Conservation (phyloP, 2,888 invertebrate species). For the Bugulina stolonifera region DNA sequence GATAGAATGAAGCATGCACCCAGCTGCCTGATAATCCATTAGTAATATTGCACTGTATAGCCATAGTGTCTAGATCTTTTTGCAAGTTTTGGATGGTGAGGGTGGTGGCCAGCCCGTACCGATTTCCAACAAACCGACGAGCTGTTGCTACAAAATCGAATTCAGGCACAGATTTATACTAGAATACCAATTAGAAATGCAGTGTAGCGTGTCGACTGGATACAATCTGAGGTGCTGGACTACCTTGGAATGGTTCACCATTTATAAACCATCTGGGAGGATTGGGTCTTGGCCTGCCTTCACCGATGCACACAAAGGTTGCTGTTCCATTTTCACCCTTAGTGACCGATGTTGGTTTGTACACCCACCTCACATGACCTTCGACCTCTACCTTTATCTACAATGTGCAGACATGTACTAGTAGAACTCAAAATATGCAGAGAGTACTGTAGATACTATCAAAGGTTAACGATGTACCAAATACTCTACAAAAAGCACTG, state of each 20-base stretch:
- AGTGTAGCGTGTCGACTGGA: too few relatives aligned
- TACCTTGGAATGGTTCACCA: constrained; percentile 23
- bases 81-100: constrained; percentile 3
- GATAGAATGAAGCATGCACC: not conserved
- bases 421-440: too few relatives aligned
- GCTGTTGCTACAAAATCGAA: not conserved
- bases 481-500: too few relatives aligned
- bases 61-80: constrained; percentile 70
- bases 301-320: constrained; percentile 78
- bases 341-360: constrained; percentile 78
- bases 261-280: constrained; percentile 29
- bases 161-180: too few relatives aligned
- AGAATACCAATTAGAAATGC: too few relatives aligned
- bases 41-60: constrained; percentile 98
- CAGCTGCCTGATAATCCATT: constrained; percentile 63
- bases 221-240: constrained; percentile 55
- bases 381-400: constrained; percentile 80
- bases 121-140: not conserved
- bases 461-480: too few relatives aligned
- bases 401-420: too few relatives aligned
- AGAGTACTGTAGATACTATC: too few relatives aligned
- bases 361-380: constrained; percentile 61
- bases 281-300: constrained; percentile 77
- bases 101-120: constrained; percentile 10
- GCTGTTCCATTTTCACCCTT: constrained; percentile 85